Evolutionary conservation across 2,113 vertebrate species (phyloP).

Genomic region (Mixornis gularis): DNA sequence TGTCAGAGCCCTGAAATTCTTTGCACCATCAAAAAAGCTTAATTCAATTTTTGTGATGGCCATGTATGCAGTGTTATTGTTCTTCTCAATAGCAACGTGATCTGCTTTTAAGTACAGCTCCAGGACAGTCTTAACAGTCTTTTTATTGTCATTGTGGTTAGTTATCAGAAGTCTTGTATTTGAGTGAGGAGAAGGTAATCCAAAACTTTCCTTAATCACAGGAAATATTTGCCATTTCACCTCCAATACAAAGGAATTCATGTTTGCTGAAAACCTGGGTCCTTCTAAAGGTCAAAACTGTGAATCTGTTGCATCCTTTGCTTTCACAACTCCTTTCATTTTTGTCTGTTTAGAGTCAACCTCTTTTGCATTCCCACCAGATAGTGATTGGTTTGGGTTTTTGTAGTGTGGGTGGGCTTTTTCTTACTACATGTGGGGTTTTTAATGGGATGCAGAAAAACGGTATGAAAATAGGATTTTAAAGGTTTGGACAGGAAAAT

Average conservation of each 20-base stretch:
- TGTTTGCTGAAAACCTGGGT: conserved; percentile 28
- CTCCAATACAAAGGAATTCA: conserved; percentile 37
- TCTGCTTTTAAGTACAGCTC: conserved; percentile 16
- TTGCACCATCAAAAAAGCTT: background rate
- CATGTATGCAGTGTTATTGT: background rate
- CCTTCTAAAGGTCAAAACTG: conserved; percentile 33
- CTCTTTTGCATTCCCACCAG: background rate
- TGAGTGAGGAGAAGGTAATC: conserved; percentile 26
- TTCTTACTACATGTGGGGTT: background rate
- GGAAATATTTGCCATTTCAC: conserved; percentile 57
- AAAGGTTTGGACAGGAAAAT: background rate
- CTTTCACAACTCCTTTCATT: conserved; percentile 28
- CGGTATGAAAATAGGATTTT: background rate
- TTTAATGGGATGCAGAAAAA: background rate
- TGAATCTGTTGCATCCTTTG: conserved; percentile 13
- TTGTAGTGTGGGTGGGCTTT: background rate
- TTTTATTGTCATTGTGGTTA: conserved; percentile 25
- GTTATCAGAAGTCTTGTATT: conserved; percentile 37
- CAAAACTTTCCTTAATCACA: conserved; percentile 47
- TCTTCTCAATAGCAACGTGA: conserved; percentile 31
- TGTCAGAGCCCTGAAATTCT: background rate
- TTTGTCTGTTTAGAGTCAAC: conserved; percentile 1
- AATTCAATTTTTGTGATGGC: background rate
- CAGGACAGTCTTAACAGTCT: background rate
- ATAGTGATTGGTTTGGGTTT: background rate